Evolutionary conservation across 2,797 vertebrate genomes (phyloP), one percentile per base, ranked within the genome.

Genomic region (Sebastolobus altivelis): DNA sequence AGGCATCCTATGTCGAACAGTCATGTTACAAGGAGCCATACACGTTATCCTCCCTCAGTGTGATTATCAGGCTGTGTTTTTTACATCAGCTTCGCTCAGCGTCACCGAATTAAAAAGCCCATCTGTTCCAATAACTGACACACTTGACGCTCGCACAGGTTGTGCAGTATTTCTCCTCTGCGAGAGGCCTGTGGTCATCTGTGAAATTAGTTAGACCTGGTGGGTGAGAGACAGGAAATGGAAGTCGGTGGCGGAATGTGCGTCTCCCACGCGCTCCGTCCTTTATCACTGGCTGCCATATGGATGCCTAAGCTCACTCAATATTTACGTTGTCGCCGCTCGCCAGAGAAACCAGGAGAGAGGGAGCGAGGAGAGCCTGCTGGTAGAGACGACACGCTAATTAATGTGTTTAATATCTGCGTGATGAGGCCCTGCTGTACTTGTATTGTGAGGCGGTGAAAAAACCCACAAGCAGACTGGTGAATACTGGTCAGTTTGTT

Each of bases 181-280:
- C 68, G 60, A 83, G 72, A 82, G 74, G 87, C 82, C 79, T 35
- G 72, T 85, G 92, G 86, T 93, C 92, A 90, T 94, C 92, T 94
- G 94, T 90, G 85, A 91, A 92, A 93, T 93, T 77, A 93, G 84
- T 95, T 93, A 92, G 88, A 91, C 87, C 90, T 86, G 83, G 88
- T 92, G 93, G 91, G 91, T 92, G 93, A 94, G 88, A 92, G 88
- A 86, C 93, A 93, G 94, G 94, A 94, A 94, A 93, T 91, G 90
- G 90, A 91, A 94, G 82, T 89, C 88, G 87, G 87, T 81, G 83
- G 68, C 78, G 93, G 91, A 91, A 92, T 92, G 92, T 80, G 90
- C 72, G 33, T 93, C 94, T 93, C 94, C 92, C 93, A 91, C 93
- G 82, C 92, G 65, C 86, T 86, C 14, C 27, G 61, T 94, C 83